A percentile compares a stretch with the other conserved stretches of the same genome.
Evolutionary conservation across 2,888 invertebrate genomes (phyloP).

Genomic region (Piscicola geometra): DNA sequence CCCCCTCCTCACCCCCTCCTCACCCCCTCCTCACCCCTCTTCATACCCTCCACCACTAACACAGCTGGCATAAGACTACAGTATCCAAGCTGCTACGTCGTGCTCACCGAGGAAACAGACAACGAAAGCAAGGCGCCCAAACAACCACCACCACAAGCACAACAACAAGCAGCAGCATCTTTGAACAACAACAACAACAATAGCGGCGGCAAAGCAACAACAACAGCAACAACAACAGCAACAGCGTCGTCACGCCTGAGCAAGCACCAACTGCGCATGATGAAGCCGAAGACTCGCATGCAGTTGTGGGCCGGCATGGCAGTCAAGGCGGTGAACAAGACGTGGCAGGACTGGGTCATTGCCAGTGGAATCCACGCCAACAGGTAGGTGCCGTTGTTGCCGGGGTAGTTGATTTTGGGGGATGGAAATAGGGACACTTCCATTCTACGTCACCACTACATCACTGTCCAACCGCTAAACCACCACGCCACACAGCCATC

Average conservation of each 20-base stretch:
- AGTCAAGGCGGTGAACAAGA: slow-evolving; percentile 50
- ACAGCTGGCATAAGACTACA: slow-evolving; percentile 85
- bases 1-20: no score
- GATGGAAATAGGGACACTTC: no score
- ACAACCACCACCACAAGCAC: not conserved
- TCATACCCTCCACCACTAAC: no score
- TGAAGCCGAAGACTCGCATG: not conserved
- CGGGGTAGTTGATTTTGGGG: no score
- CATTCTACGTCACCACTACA: no score
- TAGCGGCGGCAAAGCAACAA: no score
- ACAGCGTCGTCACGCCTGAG: no score
- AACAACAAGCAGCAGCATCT: not conserved
- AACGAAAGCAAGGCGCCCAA: slow-evolving; percentile 47
- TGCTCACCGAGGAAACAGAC: slow-evolving; percentile 60
- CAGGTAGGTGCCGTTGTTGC: slow-evolving; percentile 18
- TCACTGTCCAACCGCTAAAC: no score
- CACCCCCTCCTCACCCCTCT: no score
- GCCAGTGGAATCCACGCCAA: slow-evolving; percentile 34
- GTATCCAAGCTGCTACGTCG: slow-evolving; percentile 89
- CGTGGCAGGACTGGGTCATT: slow-evolving; percentile 68
- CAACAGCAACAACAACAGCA: no score
- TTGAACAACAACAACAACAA: not conserved
- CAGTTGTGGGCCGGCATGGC: slow-evolving; percentile 35
- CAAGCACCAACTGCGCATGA: not conserved
- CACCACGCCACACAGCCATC: no score